Base-by-base conservation (phyloP, 1,140 invertebrate species). In the Caenorhabditis brenneri region DNA sequence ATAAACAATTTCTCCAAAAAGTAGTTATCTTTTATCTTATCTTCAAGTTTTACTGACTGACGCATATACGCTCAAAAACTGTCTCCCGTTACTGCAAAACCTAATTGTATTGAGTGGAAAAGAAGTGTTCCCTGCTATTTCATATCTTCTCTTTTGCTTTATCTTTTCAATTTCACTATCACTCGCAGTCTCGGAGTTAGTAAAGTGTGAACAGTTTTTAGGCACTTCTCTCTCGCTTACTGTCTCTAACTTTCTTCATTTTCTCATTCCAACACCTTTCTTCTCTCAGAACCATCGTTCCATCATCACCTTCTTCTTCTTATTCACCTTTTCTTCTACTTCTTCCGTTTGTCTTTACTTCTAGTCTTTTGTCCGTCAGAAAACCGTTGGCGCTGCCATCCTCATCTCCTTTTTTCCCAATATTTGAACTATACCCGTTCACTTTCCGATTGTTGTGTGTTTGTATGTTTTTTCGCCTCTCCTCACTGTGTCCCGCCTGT, bases 361-460 rank as follows among this genome's bases (percentile, higher is more conserved):
- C 58, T 29, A n/a, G 15, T 29, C 1, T 24, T 19, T n/a, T 36
- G 16, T 5, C 36, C n/a, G 16, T 36, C 31, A 16, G 29, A n/a
- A 16, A 24, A 33, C 36, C 36, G 65, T 24, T 74, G 58, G 58
- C 58, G 65, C 36, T 74, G 65, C 65, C 65, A 42, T 74, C 65
- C n/a, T n/a, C n/a, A n/a, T n/a, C n/a, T n/a, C n/a, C n/a, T n/a
- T 74, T 24, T 74, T 46, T 42, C 36, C 36, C 65, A 74, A 74
- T 74, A 74, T 74, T 74, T 74, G 65, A 74, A 74, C 65, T 74
- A 74, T 74, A 74, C 65, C 65, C 36, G 36, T 74, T 74, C 65
- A 74, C 36, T 74, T 74, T 65, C 60, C 60, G 60, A 65, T 65
- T 74, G 65, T 74, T 53, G 78, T 80, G 22, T 80, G 46, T 51